These are phyloP conservation scores for Luscinia megarhynchos DNA, from an alignment of 2,797 vertebrate species.

Conservation along the genomic window DNA sequence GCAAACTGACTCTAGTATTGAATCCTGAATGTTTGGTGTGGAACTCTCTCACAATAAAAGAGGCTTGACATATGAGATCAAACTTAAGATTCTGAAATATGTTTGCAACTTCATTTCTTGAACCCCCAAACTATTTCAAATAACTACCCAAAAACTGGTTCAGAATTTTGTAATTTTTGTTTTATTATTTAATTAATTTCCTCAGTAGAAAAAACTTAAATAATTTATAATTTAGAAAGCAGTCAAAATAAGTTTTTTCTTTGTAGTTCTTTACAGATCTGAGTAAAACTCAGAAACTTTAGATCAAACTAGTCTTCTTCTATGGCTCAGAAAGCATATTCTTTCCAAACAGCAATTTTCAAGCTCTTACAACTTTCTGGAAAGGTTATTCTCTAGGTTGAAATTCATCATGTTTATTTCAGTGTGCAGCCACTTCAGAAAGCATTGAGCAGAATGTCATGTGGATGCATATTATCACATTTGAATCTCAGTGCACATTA, in stretches of 20 bases:
- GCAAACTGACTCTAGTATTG: neutral
- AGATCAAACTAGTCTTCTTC: neutral
- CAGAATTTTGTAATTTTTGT: neutral
- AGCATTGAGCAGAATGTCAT: neutral
- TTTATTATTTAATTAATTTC: neutral
- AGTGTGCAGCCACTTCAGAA: neutral
- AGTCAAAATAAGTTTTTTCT: neutral
- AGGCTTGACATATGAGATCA: neutral
- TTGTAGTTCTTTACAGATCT: neutral
- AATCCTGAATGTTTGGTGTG: neutral
- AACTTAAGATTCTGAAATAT: neutral
- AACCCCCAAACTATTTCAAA: neutral
- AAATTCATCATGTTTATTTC: slow-evolving; percentile 22
- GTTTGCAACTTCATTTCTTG: neutral
- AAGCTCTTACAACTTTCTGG: neutral
- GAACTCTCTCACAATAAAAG: neutral
- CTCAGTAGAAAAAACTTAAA: neutral
- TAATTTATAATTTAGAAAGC: neutral
- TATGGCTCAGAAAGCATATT: neutral
- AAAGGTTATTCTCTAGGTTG: neutral
- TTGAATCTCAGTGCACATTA: neutral
- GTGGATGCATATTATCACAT: neutral
- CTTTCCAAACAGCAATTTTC: neutral
- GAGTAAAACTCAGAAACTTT: neutral
- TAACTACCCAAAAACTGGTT: neutral